phyloP scores from a whole-genome alignment of 1,140 invertebrate genomes.

The Matsumurasca onukii region DNA sequence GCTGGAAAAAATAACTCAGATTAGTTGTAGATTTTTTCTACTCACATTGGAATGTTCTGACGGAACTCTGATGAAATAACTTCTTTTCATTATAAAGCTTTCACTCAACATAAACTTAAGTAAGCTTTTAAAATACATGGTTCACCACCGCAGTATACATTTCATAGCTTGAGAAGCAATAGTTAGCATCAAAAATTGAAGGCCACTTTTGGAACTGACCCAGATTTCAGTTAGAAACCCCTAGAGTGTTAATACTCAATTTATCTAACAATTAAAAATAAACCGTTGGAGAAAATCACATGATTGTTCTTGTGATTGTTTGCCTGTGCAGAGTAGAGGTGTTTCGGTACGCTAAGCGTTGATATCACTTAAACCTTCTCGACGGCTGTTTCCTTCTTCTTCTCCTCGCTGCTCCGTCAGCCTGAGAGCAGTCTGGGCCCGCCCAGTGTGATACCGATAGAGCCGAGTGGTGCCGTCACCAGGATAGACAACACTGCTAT shows the following conservation, averaged over 20 bases:
- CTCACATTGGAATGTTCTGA: no score
- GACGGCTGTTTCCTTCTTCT: background rate
- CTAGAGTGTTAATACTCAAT: background rate
- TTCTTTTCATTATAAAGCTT: no score
- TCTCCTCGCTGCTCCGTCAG: background rate
- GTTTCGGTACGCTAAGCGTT: no score
- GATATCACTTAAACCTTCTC: background rate
- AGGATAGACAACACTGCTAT: conserved; percentile 70
- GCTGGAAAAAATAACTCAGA: no score
- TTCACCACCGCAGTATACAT: background rate
- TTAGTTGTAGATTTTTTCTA: no score
- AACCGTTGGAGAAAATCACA: no score
- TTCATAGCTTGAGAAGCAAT: background rate
- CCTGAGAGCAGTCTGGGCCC: conserved; percentile 44
- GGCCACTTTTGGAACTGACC: background rate
- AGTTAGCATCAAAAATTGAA: background rate
- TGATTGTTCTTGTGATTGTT: background rate
- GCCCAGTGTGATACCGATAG: conserved; percentile 54
- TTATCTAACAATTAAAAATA: no score
- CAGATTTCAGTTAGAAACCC: background rate
- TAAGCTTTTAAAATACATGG: background rate
- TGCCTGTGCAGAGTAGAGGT: background rate
- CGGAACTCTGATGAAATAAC: no score
- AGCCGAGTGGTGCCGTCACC: conserved; percentile 70
- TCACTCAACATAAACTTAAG: no score